These are phyloP conservation scores for Zophobas atratus DNA, from an alignment of 1,140 invertebrate genomes.

Conservation along the genomic window DNA sequence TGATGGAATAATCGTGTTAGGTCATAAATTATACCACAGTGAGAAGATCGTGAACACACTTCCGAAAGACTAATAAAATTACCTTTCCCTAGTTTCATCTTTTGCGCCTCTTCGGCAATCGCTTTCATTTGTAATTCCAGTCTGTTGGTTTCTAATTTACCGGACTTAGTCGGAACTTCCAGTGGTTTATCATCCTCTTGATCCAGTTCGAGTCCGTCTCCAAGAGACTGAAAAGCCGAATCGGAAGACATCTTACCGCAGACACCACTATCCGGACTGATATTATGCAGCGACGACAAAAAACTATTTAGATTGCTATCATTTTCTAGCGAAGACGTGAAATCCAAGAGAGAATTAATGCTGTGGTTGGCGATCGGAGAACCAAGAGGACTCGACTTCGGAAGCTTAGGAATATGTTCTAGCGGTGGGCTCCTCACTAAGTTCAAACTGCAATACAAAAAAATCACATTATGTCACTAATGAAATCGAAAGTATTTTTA, in stretches of 20 bases:
- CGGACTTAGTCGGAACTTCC: constrained; percentile 69
- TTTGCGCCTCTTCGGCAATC: constrained; percentile 66
- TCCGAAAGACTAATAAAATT: constrained; percentile 30
- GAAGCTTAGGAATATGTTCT: constrained; percentile 19
- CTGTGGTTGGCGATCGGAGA: constrained; percentile 47
- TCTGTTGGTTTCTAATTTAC: constrained; percentile 55
- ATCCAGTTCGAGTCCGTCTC: constrained; percentile 65
- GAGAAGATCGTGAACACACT: neutral
- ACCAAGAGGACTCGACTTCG: constrained; percentile 39
- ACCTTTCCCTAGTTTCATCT: constrained; percentile 59
- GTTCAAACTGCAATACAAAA: constrained; percentile 52
- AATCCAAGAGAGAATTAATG: constrained; percentile 57
- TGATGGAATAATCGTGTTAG: neutral
- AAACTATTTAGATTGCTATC: constrained; percentile 58
- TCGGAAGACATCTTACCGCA: constrained; percentile 74
- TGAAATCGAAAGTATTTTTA: constrained; percentile 12
- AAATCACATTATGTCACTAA: constrained; percentile 18
- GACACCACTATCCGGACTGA: constrained; percentile 69
- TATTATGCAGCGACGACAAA: constrained; percentile 57
- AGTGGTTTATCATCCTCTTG: constrained; percentile 46
- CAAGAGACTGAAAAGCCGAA: constrained; percentile 66
- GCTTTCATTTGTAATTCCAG: constrained; percentile 72
- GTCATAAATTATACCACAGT: constrained; percentile 4
- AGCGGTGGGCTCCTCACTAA: constrained; percentile 49
- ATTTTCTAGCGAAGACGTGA: constrained; percentile 62